Percentiles rank a stretch among this genome's conserved stretches.
These are phyloP conservation scores for Drosophila carrolli DNA, from an alignment of 1,140 invertebrate species.

Conservation along the genomic window DNA sequence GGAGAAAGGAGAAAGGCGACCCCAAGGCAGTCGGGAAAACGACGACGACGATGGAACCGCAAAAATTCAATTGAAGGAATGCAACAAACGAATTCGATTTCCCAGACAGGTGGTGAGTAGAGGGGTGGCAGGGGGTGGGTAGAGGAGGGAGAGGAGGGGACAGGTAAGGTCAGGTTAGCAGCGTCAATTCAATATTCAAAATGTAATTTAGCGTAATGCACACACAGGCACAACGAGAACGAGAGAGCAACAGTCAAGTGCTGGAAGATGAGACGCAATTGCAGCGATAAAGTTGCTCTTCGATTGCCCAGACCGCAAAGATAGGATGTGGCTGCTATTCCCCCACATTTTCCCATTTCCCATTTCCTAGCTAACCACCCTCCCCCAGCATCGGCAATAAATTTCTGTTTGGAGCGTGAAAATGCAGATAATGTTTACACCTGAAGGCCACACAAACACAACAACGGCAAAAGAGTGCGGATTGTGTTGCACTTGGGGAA, in stretches of 20 bases:
- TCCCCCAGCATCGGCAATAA: conserved; percentile 43
- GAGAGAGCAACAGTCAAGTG: conserved; percentile 26
- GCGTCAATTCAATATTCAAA: conserved; percentile 80
- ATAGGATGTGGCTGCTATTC: conserved; percentile 30
- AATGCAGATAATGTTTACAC: conserved; percentile 73
- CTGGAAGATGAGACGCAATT: conserved; percentile 72
- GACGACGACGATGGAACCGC: conserved; percentile 45
- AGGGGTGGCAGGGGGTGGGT: background rate
- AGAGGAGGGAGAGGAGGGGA: too few species aligned
- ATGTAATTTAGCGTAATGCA: conserved; percentile 83
- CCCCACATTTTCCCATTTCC: too few species aligned
- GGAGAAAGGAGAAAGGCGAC: conserved; percentile 1
- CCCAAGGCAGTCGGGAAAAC: conserved; percentile 1
- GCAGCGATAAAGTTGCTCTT: conserved; percentile 67
- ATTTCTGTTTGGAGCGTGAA: conserved; percentile 60
- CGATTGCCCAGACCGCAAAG: conserved; percentile 50
- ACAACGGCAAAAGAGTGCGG: background rate
- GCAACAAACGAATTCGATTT: conserved; percentile 58
- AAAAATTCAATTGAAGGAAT: conserved; percentile 72
- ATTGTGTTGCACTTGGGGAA: conserved; percentile 14
- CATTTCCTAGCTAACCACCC: background rate
- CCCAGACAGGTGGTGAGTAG: conserved; percentile 22
- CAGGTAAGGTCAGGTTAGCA: conserved; percentile 29
- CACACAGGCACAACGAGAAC: conserved; percentile 34
- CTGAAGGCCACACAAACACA: conserved; percentile 56